Percentiles rank a stretch among this genome's conserved stretches.
Conservation (phyloP, 2,113 vertebrate species). For the Mus spicilegus region DNA sequence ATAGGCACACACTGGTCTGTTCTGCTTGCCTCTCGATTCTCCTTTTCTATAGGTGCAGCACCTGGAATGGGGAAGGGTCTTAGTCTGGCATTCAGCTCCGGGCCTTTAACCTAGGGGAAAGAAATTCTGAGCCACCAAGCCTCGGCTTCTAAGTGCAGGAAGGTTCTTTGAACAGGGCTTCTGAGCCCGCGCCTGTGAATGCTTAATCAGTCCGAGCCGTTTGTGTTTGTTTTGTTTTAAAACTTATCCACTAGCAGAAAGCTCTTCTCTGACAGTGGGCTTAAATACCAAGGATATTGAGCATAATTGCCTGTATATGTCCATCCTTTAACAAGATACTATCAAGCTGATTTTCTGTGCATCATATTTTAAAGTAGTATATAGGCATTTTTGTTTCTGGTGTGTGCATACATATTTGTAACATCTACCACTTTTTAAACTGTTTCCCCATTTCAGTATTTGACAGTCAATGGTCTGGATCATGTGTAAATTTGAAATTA, state of each 20-base stretch:
- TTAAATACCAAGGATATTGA: not conserved
- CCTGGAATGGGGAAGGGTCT: not conserved
- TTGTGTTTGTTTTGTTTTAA: not conserved
- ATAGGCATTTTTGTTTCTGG: not conserved
- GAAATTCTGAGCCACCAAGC: not conserved
- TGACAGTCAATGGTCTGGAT: constrained; percentile 20
- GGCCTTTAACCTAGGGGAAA: not conserved
- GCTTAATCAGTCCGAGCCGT: not conserved
- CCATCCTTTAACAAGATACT: not conserved
- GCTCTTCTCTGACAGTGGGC: not conserved
- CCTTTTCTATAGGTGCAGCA: too few relatives aligned
- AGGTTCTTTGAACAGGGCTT: not conserved
- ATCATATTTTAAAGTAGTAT: constrained; percentile 9
- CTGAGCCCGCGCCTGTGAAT: not conserved
- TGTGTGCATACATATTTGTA: constrained; percentile 23
- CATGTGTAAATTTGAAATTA: constrained; percentile 38
- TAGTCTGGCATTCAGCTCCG: not conserved
- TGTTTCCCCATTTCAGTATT: not conserved
- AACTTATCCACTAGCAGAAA: not conserved
- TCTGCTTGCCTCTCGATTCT: not conserved
- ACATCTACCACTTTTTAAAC: constrained; percentile 40
- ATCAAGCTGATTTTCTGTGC: constrained; percentile 7
- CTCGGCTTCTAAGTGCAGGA: not conserved
- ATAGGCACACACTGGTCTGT: not conserved
- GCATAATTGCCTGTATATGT: not conserved